Evolutionary conservation across 2,888 invertebrate species (phyloP), one percentile per base, ranked within the genome.

Genomic region (Zelleria hepariella): DNA sequence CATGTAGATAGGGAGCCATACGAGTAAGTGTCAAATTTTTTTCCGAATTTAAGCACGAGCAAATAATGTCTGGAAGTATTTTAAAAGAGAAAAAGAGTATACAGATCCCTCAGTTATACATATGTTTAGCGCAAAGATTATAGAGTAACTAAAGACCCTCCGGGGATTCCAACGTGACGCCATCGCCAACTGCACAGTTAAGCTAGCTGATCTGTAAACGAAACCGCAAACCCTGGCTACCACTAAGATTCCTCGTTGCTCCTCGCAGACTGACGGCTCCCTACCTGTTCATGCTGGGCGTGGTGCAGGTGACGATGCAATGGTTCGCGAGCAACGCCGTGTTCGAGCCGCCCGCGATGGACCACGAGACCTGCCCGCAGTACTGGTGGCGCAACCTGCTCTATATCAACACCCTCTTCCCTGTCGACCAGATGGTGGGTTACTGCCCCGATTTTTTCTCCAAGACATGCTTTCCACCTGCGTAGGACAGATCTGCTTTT

Each of bases 331-430:
- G 92, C 70, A 94, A 94, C 78, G 94, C 96, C 0, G 93, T 96
- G 48, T 96, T 96, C 77, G 95, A 95, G 75, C 95, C 95, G 2
- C 94, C 95, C 0, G 93, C 95, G 0, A 89, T 91, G 75, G 95
- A 95, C 85, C 94, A 95, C 75, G 89, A 93, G 60, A 95, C 94
- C 68, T 96, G 96, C 71, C 94, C 94, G 20, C 91, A 93, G 67
- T 95, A 93, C 77, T 96, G 96, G 96, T 96, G 96, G 96, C 90
- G 96, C 65, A 96, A 96, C 81, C 85, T 95, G 51, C 87, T 96
- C 1, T 96, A 96, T 72, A 94, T 96, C 74, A 96, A 96, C 80
- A 96, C 95, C 0, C 83, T 96, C 20, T 96, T 94, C 74, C 95
- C 95, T 0, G 94, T 94, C 8, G 94, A 94, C 25, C 93, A 95